Conservation (phyloP, 2,113 vertebrate species). For the Aspiorhynchus laticeps region DNA sequence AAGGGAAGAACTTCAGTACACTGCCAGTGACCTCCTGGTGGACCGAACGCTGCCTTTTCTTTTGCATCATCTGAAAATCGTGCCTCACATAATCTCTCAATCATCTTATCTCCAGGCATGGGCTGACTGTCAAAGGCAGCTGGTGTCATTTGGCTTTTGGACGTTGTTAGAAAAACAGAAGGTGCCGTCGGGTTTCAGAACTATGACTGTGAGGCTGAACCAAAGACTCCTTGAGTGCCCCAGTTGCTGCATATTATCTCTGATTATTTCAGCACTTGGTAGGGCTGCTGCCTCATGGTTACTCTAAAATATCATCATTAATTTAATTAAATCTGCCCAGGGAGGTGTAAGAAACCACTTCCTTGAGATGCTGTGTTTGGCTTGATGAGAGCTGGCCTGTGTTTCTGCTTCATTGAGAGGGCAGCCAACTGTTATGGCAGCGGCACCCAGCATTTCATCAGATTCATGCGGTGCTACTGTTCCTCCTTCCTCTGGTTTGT, state of each 20-base stretch:
- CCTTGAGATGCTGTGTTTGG: not conserved
- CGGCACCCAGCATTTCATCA: not conserved
- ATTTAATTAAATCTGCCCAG: not conserved
- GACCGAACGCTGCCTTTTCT: not conserved
- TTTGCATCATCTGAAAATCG: not conserved
- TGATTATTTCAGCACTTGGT: not conserved
- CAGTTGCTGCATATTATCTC: not conserved
- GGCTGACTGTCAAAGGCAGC: not conserved
- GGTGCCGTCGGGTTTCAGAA: not conserved
- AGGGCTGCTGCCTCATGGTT: not conserved
- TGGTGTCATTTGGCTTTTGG: not conserved
- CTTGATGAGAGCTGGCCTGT: not conserved
- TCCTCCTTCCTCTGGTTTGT: not conserved
- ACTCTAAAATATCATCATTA: not conserved
- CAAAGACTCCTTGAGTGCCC: not conserved
- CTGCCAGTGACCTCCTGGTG: not conserved
- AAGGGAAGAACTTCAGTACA: not conserved
- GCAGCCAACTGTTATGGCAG: not conserved
- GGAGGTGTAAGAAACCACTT: not conserved
- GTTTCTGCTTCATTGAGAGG: not conserved
- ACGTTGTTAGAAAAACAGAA: not conserved
- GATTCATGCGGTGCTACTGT: not conserved
- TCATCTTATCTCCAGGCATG: not conserved
- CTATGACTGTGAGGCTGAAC: not conserved
- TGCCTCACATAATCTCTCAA: not conserved